Base-by-base conservation (phyloP, 2,888 invertebrate species). In the Bombylius discolor region DNA sequence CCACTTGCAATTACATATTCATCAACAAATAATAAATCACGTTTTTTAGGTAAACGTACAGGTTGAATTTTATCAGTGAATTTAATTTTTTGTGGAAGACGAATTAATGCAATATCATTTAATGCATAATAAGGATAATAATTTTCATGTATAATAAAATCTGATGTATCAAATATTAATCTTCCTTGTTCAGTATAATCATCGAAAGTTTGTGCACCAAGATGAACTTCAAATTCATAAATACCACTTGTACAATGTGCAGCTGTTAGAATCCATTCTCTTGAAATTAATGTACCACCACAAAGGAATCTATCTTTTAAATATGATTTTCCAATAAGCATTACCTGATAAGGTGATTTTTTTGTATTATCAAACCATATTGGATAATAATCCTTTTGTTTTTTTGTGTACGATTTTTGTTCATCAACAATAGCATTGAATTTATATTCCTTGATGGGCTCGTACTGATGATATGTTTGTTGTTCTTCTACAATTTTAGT, bases 321-420 rank as follows among this genome's bases (percentile, higher is more conserved):
- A 58, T 67, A 55, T 47, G 69, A 67, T 52, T 70, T 71, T 36
- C 71, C 73, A n/a, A 73, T 70, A 49, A 72, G 62, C 72, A 72
- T 71, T 54, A 70, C 73, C 63, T 72, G 72, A 55, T 72, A 72
- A 54, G 72, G 73, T 50, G 71, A 72, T 55, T 69, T 67, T 23
- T 62, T 64, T 11, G 8, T 11, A 11, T 1, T 11, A 42, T 4
- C 11, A 42, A 11, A 11, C 39, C 39, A 42, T 42, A 42, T 42
- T 42, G 8, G 9, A 7, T 11, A 7, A 11, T 11, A 42, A 11
- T 11, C 39, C 6, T 42, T 42, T 42, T 42, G 9, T 11, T 42
- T 42, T 42, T 42, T 42, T 1, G 11, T 11, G 6, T 11, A 42
- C 11, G 8, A 11, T 11, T 11, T 42, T 42, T 42, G 39, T 42